A percentile compares a stretch with the other conserved stretches of the same genome.
These are phyloP conservation scores for Catharus bicknelli DNA, from an alignment of 2,113 vertebrate species.

Conservation along the genomic window DNA sequence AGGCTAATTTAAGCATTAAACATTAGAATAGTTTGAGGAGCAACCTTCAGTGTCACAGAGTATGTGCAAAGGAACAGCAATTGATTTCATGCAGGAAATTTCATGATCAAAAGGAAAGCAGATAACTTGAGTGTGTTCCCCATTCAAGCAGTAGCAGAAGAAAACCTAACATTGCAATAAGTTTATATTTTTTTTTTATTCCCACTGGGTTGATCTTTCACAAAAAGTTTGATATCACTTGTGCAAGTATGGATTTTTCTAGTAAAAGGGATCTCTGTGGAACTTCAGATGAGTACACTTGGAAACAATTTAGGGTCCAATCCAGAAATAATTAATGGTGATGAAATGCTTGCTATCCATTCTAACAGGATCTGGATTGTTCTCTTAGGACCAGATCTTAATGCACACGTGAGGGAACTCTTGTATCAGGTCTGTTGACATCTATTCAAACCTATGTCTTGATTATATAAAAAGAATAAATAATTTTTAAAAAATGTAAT, in stretches of 20 bases:
- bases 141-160: neutral
- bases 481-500: neutral
- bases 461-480: neutral
- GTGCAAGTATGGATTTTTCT: neutral
- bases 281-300: neutral
- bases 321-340: neutral
- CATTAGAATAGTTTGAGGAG: neutral
- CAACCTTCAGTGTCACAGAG: neutral
- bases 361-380: neutral
- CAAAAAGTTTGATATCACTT: neutral
- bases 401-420: neutral
- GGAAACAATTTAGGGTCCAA: neutral
- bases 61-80: neutral
- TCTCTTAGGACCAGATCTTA: neutral
- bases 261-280: neutral
- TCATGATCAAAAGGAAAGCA: neutral
- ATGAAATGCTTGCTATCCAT: neutral
- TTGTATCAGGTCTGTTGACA: neutral
- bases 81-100: neutral
- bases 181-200: neutral
- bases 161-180: neutral
- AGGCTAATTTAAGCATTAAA: neutral
- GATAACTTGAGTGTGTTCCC: neutral
- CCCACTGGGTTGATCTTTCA: neutral
- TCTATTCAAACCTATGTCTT: neutral